Evolutionary conservation across 2,113 vertebrate species (phyloP).

Genomic region (Trinectes maculatus): DNA sequence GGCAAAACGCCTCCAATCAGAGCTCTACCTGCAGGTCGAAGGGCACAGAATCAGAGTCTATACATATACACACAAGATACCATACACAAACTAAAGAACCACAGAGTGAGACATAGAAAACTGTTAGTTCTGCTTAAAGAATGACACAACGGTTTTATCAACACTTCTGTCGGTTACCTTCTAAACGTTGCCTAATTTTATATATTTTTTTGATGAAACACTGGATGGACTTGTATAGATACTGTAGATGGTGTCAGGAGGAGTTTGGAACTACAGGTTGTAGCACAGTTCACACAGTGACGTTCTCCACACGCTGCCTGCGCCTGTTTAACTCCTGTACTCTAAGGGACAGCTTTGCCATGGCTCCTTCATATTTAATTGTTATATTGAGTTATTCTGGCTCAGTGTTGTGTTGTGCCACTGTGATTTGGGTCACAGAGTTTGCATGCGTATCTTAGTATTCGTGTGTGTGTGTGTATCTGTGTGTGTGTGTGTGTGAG

Average conservation of each 20-base stretch:
- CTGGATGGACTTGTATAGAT: slow-evolving; percentile 26
- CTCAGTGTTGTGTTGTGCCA: slow-evolving; percentile 72
- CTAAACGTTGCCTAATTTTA: too few species aligned
- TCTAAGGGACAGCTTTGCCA: slow-evolving; percentile 49
- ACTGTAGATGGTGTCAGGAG: slow-evolving; percentile 42
- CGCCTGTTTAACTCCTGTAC: slow-evolving; percentile 48
- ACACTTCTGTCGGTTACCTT: too few species aligned
- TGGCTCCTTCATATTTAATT: slow-evolving; percentile 79
- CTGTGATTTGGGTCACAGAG: slow-evolving; percentile 65
- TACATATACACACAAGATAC: too few species aligned
- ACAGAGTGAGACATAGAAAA: neutral
- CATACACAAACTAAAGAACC: neutral
- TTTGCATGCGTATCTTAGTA: slow-evolving; percentile 37
- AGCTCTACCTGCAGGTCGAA: too few species aligned
- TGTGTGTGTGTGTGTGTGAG: slow-evolving; percentile 36
- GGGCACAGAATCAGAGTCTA: too few species aligned
- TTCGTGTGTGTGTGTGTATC: slow-evolving; percentile 18
- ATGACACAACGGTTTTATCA: too few species aligned
- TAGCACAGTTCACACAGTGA: slow-evolving; percentile 18
- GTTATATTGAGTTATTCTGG: slow-evolving; percentile 78
- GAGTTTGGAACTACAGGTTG: slow-evolving; percentile 69
- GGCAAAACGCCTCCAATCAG: too few species aligned
- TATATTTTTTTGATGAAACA: slow-evolving; percentile 23
- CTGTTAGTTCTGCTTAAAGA: too few species aligned
- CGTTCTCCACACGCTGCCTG: slow-evolving; percentile 47